Evolutionary conservation across 2,797 vertebrate species (phyloP).

Genomic region (Florisuga fusca): DNA sequence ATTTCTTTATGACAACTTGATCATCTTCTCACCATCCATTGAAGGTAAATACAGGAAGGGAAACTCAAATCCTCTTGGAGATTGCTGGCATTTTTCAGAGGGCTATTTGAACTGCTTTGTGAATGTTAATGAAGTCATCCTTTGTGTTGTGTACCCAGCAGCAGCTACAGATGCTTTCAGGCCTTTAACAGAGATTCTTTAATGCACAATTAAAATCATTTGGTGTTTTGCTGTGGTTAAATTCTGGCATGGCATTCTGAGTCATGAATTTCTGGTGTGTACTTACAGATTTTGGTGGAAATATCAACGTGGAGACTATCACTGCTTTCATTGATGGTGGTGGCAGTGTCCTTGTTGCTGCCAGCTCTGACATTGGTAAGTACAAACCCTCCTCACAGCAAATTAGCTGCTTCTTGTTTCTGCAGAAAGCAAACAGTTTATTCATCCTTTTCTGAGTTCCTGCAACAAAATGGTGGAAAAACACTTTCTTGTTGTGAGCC

Average conservation of each 20-base stretch:
- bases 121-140: neutral
- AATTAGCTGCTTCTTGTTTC: neutral
- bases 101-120: neutral
- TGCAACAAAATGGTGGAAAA: neutral
- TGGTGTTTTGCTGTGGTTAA: rapidly evolving
- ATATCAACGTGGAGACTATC: constrained; percentile 96
- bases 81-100: neutral
- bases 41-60: constrained; percentile 82
- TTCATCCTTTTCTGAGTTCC: neutral
- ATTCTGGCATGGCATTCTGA: rapidly evolving
- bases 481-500: neutral
- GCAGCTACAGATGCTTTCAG: neutral
- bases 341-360: constrained; percentile 93
- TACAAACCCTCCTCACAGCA: neutral
- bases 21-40: constrained; percentile 95
- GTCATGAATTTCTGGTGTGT: rapidly evolving
- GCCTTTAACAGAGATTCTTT: neutral
- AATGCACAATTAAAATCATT: neutral
- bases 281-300: constrained; percentile 95
- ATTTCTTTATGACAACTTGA: constrained; percentile 93
- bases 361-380: constrained; percentile 94
- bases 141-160: rapidly evolving
- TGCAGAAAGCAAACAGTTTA: neutral
- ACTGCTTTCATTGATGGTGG: constrained; percentile 95
- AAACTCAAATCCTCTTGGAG: rapidly evolving